These are phyloP conservation scores for Chaetorhynchus papuensis DNA, from an alignment of 2,113 vertebrate genomes.

Conservation along the genomic window DNA sequence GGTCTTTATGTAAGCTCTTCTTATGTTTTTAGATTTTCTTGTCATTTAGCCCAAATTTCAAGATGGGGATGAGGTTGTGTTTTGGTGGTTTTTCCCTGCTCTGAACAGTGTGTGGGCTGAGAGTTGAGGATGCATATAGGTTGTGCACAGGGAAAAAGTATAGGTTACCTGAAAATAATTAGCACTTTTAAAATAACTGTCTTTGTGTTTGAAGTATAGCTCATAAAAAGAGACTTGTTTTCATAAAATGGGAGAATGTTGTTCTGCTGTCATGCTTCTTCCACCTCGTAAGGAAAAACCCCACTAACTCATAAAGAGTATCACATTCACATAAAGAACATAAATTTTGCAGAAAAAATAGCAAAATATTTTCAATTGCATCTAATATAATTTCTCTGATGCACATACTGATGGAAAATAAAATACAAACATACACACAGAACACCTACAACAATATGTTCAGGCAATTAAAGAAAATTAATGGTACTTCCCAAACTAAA, in stretches of 20 bases:
- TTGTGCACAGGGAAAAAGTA: background rate
- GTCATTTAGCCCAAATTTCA: background rate
- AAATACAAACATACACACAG: conserved; percentile 52
- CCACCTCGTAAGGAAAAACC: fast-evolving
- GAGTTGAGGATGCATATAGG: background rate
- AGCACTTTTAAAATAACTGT: background rate
- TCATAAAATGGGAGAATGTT: background rate
- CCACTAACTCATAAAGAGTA: background rate
- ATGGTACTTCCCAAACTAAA: conserved; percentile 24
- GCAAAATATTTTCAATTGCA: conserved; percentile 50
- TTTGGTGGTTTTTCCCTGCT: fast-evolving
- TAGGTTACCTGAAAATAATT: background rate
- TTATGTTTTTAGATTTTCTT: background rate
- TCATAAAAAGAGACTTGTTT: background rate
- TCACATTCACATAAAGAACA: background rate
- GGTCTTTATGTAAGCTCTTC: background rate
- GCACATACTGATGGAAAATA: conserved; percentile 25
- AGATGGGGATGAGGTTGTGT: background rate
- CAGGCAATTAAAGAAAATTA: conserved; percentile 60
- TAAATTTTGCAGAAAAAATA: conserved; percentile 1
- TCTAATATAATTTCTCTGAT: conserved; percentile 14
- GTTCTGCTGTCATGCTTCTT: background rate
- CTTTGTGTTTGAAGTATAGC: background rate
- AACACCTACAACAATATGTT: conserved; percentile 69
- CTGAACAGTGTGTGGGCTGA: background rate